Evolutionary conservation across 2,888 invertebrate genomes (phyloP).

Genomic region (Acheta domesticus): DNA sequence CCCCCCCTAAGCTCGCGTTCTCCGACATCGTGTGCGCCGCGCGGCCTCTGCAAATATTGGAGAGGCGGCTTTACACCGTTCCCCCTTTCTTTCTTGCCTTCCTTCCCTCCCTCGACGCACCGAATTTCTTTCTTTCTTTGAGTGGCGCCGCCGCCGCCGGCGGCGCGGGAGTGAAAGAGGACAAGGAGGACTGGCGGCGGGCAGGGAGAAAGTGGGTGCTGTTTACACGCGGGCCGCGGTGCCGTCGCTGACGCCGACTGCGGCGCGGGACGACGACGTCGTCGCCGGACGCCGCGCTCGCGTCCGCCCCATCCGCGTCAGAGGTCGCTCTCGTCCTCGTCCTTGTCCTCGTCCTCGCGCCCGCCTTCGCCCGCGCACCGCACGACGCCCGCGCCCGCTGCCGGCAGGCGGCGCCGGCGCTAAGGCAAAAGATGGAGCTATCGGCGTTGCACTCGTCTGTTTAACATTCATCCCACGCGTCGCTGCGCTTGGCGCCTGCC

Average conservation of each 20-base stretch:
- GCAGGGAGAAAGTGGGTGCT: not conserved
- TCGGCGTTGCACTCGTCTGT: slow-evolving; percentile 34
- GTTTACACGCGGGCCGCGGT: not conserved
- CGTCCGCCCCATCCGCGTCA: too few relatives aligned
- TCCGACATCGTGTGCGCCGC: not conserved
- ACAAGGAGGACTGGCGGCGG: not conserved
- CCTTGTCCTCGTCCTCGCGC: too few relatives aligned
- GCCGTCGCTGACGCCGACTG: too few relatives aligned
- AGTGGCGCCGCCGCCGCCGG: not conserved
- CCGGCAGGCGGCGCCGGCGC: not conserved
- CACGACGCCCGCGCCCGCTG: not conserved
- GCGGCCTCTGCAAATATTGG: not conserved
- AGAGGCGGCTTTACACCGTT: not conserved
- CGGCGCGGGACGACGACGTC: too few relatives aligned
- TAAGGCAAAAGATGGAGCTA: slow-evolving; percentile 19
- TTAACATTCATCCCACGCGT: slow-evolving; percentile 38
- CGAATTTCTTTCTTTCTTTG: not conserved
- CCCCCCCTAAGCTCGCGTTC: not conserved
- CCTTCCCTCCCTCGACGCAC: not conserved
- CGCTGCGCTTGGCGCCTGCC: slow-evolving; percentile 28
- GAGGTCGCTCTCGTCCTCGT: too few relatives aligned
- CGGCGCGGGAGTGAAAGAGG: not conserved
- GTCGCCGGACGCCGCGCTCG: too few relatives aligned
- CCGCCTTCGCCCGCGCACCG: not conserved
- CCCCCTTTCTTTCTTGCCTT: not conserved